phyloP scores from a whole-genome alignment of 2,113 vertebrate species.

The Upupa epops region DNA sequence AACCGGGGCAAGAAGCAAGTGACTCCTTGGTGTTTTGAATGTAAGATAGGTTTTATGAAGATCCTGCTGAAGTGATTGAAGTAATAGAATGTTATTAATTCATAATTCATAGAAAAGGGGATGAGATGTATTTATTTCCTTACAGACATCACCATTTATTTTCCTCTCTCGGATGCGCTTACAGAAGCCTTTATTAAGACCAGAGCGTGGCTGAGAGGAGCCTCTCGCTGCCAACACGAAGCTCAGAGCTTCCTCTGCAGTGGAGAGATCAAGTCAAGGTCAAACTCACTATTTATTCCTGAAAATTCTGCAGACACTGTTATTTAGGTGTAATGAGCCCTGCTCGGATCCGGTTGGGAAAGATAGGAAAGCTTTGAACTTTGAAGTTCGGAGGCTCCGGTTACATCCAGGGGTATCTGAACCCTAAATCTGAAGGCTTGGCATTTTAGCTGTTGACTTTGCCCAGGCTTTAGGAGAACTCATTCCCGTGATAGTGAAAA shows the following conservation, averaged over 20 bases:
- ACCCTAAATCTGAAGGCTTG: slow-evolving; percentile 44
- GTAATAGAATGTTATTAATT: not conserved
- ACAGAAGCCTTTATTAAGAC: slow-evolving; percentile 1
- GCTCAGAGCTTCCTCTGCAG: slow-evolving; percentile 56
- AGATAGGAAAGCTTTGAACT: slow-evolving; percentile 52
- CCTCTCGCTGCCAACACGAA: not conserved
- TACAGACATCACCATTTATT: not conserved
- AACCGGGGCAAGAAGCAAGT: not conserved
- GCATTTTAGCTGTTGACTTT: slow-evolving; percentile 44
- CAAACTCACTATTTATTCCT: slow-evolving; percentile 59
- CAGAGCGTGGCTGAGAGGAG: not conserved
- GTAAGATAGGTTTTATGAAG: not conserved
- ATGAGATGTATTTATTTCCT: not conserved
- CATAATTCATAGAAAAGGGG: not conserved
- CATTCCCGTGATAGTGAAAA: slow-evolving; percentile 3
- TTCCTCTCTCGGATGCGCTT: not conserved
- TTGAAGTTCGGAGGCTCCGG: not conserved
- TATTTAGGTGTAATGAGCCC: slow-evolving; percentile 61
- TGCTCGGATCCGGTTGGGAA: slow-evolving; percentile 44
- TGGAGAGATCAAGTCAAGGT: slow-evolving; percentile 59
- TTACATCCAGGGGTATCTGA: slow-evolving; percentile 40
- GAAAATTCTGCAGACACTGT: slow-evolving; percentile 62
- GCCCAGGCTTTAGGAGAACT: not conserved
- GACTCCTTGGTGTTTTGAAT: not conserved
- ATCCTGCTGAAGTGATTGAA: not conserved